Base-by-base conservation (phyloP, 2,888 invertebrate genomes). In the Nomada lathburiana region DNA sequence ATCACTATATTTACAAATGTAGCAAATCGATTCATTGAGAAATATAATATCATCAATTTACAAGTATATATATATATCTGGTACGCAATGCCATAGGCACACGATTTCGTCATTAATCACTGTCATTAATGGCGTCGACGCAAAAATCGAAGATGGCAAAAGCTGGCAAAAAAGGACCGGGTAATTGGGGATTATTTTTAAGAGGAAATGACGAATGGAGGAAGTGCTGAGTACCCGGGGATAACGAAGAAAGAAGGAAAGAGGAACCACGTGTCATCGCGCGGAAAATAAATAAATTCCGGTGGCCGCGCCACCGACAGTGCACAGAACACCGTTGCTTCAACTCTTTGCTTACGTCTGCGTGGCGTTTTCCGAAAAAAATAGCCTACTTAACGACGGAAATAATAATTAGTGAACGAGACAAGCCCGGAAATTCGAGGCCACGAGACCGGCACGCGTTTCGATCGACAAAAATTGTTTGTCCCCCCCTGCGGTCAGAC, bases 241-340 rank as follows among this genome's bases (percentile, higher is more conserved):
- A 44, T 64, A 79, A 59, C 16, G 64, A 60, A 72, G 65, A 67
- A 53, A 79, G 72, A 64, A 70, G 82, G 80, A 70, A 69, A 80
- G 72, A 83, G 86, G 83, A 85, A 86, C 87, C 87, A 85, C 82
- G 80, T 86, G 89, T 89, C 89, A 79, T 89, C 90, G 79, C 63
- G 78, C 60, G 70, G 64, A 84, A 88, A 88, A 88, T 89, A 89
- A 89, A 89, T 89, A 92, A 92, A 92, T 91, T 85, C 82, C 83
- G 69, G 90, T 89, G 89, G 90, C 90, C 89, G 91, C 87, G 88
- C 83, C 47, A 80, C 82, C 87, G 92, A 92, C 85, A 87, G 79
- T 89, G 84, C 82, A 85, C 93, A 92, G 93, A 92, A 88, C 88
- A 87, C 86, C 84, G 65, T 29, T 53, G 64, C 16, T 47, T 59